A percentile compares a stretch with the other conserved stretches of the same genome.
Evolutionary conservation across 1,140 invertebrate genomes (phyloP).

Genomic region (Subanguina moxae): DNA sequence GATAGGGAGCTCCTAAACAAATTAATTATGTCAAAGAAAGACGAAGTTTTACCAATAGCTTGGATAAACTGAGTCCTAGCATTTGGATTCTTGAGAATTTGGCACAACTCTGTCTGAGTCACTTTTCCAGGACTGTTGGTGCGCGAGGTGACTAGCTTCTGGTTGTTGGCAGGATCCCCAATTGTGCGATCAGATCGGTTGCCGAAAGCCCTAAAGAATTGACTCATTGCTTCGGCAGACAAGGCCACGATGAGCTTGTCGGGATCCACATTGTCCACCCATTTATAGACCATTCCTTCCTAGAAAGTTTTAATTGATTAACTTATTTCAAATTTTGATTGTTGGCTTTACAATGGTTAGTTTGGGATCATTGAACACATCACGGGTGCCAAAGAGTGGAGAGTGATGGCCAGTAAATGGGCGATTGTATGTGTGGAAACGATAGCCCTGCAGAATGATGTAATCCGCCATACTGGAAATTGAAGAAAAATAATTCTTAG

Average conservation of each 20-base stretch:
- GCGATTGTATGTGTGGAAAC: slow-evolving; percentile 18
- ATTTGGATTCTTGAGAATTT: too few species aligned
- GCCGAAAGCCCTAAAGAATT: neutral
- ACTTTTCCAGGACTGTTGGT: neutral
- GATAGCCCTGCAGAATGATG: slow-evolving; percentile 13
- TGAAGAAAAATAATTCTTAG: neutral
- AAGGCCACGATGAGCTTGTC: slow-evolving; percentile 4
- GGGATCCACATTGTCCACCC: neutral
- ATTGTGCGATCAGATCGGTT: neutral
- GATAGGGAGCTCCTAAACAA: slow-evolving; percentile 23
- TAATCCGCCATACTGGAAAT: slow-evolving; percentile 4
- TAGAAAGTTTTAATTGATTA: neutral
- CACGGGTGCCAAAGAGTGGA: slow-evolving; percentile 18
- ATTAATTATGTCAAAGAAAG: neutral
- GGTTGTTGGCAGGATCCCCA: neutral
- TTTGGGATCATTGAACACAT: slow-evolving; percentile 16
- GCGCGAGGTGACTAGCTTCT: neutral
- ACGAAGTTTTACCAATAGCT: neutral
- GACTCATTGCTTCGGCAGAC: slow-evolving; percentile 7
- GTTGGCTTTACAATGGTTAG: slow-evolving; percentile 19
- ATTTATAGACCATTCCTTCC: neutral
- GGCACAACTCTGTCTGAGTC: slow-evolving; percentile 12
- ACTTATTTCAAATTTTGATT: neutral
- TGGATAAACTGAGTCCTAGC: neutral
- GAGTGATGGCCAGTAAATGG: slow-evolving; percentile 28